Base-by-base conservation (phyloP, 2,797 vertebrate species). In the Morus bassanus region DNA sequence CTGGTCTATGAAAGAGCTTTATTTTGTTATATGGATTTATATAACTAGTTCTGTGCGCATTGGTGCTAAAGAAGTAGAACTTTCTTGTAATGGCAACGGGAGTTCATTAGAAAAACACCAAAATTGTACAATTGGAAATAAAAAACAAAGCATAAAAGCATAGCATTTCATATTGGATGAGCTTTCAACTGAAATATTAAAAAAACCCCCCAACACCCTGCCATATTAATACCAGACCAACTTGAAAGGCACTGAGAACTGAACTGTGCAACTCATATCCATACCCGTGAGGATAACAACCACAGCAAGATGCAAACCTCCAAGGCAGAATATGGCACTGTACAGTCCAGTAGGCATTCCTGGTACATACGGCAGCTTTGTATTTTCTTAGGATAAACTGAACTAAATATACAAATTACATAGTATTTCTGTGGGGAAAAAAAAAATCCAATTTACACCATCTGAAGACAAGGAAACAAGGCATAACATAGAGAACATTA, bases 231-330 rank as follows among this genome's bases (percentile, higher is more conserved):
- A 96, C 90, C 59, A 89, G 51, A 90, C 37, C 59, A 75, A 65
- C 46, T 37, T 60, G 79, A 94, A 96, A 95, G 91, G 92, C 96
- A 97, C 93, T 93, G 85, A 89, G 72, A 74, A 84, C 24, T 88
- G 64, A 92, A 96, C 73, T 61, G 59, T 63, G 91, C 65, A 88
- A 94, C 51, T 93, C 75, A 46, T 64, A 94, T 87, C 93, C 79
- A 64, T 37, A 80, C 59, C 86, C 85, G 60, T 67, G 59, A 95
- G 65, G 89, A 12, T 6, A 91, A 83, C n/a, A 63, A 75, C 37
- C 68, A 54, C 59, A 85, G 84, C 3, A 13, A 92, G 72, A 91
- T 2, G 0, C 46, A 93, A 95, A 82, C 59, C 69, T 91, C 72
- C 61, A 64, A 85, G 91, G 88, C 67, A 93, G 90, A 95, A 91